These are phyloP conservation scores for Onychomys torridus DNA, from an alignment of 2,797 vertebrate genomes.

Conservation along the genomic window DNA sequence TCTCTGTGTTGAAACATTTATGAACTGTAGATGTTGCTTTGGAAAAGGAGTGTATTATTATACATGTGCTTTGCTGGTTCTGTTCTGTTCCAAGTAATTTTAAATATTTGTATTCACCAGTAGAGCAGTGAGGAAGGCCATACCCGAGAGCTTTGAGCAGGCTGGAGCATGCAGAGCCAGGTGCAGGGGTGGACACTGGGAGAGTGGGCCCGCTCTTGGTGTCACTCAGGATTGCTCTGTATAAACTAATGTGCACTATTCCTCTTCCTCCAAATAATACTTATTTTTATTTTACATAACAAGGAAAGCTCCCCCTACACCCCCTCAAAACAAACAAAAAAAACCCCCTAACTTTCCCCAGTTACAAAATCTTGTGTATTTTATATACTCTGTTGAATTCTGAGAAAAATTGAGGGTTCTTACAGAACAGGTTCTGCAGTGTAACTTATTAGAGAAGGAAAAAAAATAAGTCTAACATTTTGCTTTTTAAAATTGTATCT, in stretches of 20 bases:
- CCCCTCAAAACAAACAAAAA: too few species aligned
- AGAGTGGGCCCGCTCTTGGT: neutral
- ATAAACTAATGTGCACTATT: neutral
- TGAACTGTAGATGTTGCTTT: neutral
- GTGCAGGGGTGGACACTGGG: too few species aligned
- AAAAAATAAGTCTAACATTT: neutral
- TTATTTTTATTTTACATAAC: slow-evolving; percentile 24
- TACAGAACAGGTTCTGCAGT: slow-evolving; percentile 52
- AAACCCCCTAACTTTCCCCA: neutral
- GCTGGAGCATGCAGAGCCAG: neutral
- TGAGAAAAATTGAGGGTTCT: slow-evolving; percentile 47
- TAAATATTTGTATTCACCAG: slow-evolving; percentile 25
- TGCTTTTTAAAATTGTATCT: slow-evolving; percentile 47
- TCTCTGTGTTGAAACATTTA: neutral
- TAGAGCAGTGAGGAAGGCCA: slow-evolving; percentile 5
- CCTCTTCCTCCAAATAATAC: slow-evolving; percentile 21
- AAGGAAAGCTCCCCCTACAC: neutral
- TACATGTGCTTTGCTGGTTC: slow-evolving; percentile 54
- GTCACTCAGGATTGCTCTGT: neutral
- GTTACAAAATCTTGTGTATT: slow-evolving; percentile 33
- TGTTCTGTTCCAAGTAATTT: slow-evolving; percentile 30
- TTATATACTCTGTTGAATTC: slow-evolving; percentile 47
- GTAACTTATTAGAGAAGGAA: slow-evolving; percentile 52
- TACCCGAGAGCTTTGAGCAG: slow-evolving; percentile 16
- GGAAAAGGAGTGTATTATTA: slow-evolving; percentile 39